These are phyloP conservation scores for Drosophila sturtevanti DNA, from an alignment of 1,140 invertebrate genomes.

Conservation along the genomic window DNA sequence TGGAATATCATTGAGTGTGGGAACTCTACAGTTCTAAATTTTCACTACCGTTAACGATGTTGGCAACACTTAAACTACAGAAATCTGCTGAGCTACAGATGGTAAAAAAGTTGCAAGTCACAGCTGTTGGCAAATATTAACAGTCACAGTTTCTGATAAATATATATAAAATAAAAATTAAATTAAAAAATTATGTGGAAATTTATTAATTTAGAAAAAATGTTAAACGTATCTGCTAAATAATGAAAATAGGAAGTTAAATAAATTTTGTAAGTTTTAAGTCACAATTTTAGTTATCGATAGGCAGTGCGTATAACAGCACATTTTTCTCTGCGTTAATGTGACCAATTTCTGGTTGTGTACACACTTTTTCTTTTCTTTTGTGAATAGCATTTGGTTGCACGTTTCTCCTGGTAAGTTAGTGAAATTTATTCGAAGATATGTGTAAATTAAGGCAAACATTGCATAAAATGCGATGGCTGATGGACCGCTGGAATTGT, in stretches of 20 bases:
- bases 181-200: no score
- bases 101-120: not conserved
- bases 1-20: not conserved
- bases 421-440: constrained; percentile 42
- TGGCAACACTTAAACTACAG: not conserved
- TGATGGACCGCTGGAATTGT: not conserved
- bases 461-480: not conserved
- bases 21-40: not conserved
- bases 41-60: not conserved
- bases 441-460: constrained; percentile 13
- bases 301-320: not conserved
- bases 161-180: no score
- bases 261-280: not conserved
- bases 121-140: not conserved
- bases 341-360: constrained; percentile 8
- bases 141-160: not conserved
- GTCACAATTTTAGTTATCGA: not conserved
- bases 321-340: not conserved
- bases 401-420: constrained; percentile 79
- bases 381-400: constrained; percentile 75
- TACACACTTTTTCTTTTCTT: constrained; percentile 64
- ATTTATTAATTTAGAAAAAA: no score
- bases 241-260: no score
- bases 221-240: no score
- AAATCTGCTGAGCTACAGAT: not conserved